phyloP scores from a whole-genome alignment of 2,797 vertebrate genomes.

The Sternotherus odoratus region DNA sequence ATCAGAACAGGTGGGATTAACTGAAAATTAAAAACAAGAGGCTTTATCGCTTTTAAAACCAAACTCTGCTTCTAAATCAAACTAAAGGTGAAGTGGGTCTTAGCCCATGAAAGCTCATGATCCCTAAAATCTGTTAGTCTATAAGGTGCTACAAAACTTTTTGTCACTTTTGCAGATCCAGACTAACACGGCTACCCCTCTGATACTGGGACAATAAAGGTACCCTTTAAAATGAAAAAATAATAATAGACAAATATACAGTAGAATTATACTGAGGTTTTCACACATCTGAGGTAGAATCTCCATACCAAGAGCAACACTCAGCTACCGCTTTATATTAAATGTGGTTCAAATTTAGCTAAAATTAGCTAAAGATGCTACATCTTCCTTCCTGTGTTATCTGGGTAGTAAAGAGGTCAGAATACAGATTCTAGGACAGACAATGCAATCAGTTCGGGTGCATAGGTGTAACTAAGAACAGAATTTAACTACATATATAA shows the following conservation, averaged over 20 bases:
- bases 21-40: background rate
- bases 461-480: background rate
- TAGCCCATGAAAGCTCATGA: too few species aligned
- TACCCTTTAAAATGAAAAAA: accelerated
- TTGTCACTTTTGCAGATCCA: too few species aligned
- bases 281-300: background rate
- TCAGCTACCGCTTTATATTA: conserved; percentile 6
- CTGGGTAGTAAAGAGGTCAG: background rate
- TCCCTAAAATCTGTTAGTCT: too few species aligned
- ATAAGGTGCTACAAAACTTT: too few species aligned
- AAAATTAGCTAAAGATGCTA: conserved; percentile 30
- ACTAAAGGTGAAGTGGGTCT: too few species aligned
- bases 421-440: background rate
- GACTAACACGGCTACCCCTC: too few species aligned
- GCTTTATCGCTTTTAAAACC: background rate
- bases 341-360: conserved; percentile 22
- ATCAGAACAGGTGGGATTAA: background rate
- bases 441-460: background rate
- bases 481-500: background rate
- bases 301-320: background rate
- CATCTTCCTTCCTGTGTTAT: conserved; percentile 2
- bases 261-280: background rate
- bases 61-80: background rate
- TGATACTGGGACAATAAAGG: background rate
- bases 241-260: background rate